phyloP scores from a whole-genome alignment of 2,797 vertebrate species.

The Vultur gryphus region DNA sequence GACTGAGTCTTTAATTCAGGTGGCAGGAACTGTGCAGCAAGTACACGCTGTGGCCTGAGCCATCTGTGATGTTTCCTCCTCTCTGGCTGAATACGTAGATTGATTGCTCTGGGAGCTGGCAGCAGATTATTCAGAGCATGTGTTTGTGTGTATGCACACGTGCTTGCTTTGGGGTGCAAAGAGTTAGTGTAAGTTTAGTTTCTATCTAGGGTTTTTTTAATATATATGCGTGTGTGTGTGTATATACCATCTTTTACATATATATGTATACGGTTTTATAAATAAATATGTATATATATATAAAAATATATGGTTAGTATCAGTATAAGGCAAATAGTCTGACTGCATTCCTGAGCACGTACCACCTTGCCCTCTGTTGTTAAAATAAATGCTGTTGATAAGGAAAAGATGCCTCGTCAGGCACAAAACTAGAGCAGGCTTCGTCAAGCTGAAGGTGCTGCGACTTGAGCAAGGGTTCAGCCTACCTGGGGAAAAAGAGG shows the following conservation, averaged over 20 bases:
- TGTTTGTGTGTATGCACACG: constrained; percentile 15
- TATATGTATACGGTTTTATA: neutral
- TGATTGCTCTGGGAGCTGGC: constrained; percentile 19
- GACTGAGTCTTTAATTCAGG: neutral
- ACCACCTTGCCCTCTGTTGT: neutral
- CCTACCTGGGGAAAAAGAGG: neutral
- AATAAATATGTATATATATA: neutral
- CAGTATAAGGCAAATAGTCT: neutral
- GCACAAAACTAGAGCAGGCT: neutral
- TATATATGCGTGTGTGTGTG: neutral
- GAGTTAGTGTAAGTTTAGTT: neutral
- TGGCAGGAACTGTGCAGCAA: constrained; percentile 15
- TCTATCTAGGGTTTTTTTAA: neutral
- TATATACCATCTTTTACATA: neutral
- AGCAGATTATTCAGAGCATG: constrained; percentile 29
- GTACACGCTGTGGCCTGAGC: constrained; percentile 6
- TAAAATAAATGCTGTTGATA: neutral
- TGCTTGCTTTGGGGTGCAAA: neutral
- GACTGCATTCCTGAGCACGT: neutral
- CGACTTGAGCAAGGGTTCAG: fast-evolving
- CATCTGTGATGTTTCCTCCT: constrained; percentile 37
- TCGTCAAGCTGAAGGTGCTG: neutral
- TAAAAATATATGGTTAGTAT: neutral
- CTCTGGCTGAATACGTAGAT: neutral
- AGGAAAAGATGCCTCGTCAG: neutral